Conservation (phyloP, 37 sponge, comb jelly and placozoan species). For the Oopsacas minuta region DNA sequence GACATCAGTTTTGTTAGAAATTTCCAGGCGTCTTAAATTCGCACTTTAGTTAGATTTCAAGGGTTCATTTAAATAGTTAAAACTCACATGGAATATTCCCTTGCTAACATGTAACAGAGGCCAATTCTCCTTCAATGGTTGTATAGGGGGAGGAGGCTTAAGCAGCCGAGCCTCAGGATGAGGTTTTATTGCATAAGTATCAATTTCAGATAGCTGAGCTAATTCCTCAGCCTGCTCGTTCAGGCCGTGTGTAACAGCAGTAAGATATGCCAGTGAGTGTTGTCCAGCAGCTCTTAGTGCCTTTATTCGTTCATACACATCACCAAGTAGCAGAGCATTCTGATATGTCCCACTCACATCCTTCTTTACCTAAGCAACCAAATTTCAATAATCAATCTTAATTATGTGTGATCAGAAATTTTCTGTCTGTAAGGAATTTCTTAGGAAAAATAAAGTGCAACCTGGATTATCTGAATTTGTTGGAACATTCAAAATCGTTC, state of each 20-base stretch:
- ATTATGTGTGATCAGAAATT: background rate
- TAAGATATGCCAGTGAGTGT: conserved; percentile 86
- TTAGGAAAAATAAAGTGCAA: too few species aligned
- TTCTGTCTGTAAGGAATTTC: background rate
- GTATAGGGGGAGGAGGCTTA: conserved; percentile 57
- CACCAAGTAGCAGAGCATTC: conserved; percentile 74
- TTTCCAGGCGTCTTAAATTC: too few species aligned
- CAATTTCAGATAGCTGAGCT: conserved; percentile 20
- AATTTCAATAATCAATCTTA: background rate
- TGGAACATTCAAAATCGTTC: too few species aligned
- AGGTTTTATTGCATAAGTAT: conserved; percentile 26
- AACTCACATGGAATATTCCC: conserved; percentile 65
- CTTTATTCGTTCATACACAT: conserved; percentile 68
- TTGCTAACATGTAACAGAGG: conserved; percentile 81
- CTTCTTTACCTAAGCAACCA: conserved; percentile 26
- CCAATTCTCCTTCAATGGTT: conserved; percentile 69
- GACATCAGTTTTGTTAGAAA: too few species aligned
- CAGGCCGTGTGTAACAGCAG: conserved; percentile 82
- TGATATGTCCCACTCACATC: conserved; percentile 90
- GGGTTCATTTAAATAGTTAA: too few species aligned
- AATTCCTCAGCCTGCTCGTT: conserved; percentile 65
- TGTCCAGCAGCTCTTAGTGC: conserved; percentile 70
- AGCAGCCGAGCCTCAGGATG: conserved; percentile 74
- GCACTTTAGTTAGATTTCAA: too few species aligned
- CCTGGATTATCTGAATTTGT: too few species aligned